Base-by-base conservation (phyloP, 1,140 invertebrate genomes). In the Brachystomella parvula region DNA sequence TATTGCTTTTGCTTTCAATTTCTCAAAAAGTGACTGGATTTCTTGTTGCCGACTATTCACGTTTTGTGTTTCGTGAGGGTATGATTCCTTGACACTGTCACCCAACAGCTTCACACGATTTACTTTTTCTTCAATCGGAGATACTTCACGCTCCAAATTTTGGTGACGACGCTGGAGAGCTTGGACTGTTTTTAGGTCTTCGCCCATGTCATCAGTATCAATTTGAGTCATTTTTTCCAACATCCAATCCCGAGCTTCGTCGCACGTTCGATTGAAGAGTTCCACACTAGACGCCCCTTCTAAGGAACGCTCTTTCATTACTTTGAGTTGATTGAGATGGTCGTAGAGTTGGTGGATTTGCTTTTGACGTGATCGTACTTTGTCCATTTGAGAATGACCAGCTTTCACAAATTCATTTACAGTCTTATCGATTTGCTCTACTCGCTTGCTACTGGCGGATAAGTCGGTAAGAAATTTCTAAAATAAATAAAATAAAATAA, bases 221-320 rank as follows among this genome's bases (percentile, higher is more conserved):
- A 83, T 74, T 74, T 92, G 89, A 21, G 84, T 86, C 79, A 92
- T 89, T 79, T 96, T 96, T 77, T 96, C 93, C 24, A 85, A 79
- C 90, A 96, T 96, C 92, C 94, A 96, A 75, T 94, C 90, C 70
- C 87, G 83, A 0, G 92, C 90, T 76, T 96, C 93, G 73, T 93
- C 91, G 77, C 93, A 96, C 0, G 90, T 92, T 65, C 92, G 86
- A 74, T 92, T 86, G 80, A 97, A 98, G 3, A 97, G 78, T 77
- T 97, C 94, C 69, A 98, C 92, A 76, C 92, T 92, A 75, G 70
- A 80, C 0, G 91, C 91, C 3, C 93, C 94, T 77, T 96, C 89
- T 1, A 97, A 75, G 70, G 86, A 93, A 76, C 89, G 91, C 75
- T 96, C 94, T 75, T 94, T 94, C 74, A 93, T 87, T 19, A 87